Conservation (phyloP, 2,797 vertebrate species). For the Pogonophryne albipinna region DNA sequence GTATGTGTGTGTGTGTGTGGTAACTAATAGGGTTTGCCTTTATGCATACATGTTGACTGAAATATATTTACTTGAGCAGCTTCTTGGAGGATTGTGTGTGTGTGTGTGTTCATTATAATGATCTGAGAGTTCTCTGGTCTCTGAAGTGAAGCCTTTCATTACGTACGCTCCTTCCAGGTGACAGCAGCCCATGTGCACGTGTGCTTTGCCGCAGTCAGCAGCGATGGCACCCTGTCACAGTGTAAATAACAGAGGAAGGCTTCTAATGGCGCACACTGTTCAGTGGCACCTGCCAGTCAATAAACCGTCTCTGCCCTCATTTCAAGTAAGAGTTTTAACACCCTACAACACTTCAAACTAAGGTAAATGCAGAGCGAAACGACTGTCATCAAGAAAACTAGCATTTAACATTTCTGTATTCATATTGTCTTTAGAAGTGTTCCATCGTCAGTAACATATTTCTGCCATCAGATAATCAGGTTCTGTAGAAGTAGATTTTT, state of each 20-base stretch:
- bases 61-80: background rate
- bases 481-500: too few relatives aligned
- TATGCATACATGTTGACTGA: background rate
- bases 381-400: background rate
- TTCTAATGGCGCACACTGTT: conserved; percentile 21
- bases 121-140: conserved; percentile 53
- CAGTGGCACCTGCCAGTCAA: conserved; percentile 37
- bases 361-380: background rate
- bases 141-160: conserved; percentile 58
- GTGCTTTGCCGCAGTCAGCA: conserved; percentile 20
- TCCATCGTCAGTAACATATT: background rate
- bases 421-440: background rate
- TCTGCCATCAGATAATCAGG: background rate
- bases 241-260: conserved; percentile 14
- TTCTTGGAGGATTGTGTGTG: background rate
- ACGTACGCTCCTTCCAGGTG: conserved; percentile 42
- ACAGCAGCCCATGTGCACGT: conserved; percentile 16
- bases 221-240: conserved; percentile 25
- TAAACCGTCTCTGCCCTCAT: conserved; percentile 6
- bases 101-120: conserved; percentile 45
- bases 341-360: conserved; percentile 2
- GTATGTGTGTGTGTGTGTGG: background rate
- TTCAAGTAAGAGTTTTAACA: background rate
- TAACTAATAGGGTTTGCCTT: background rate
- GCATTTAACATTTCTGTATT: background rate